These are phyloP conservation scores for Chionodraco myersi DNA, from an alignment of 2,113 vertebrate species.

Conservation along the genomic window DNA sequence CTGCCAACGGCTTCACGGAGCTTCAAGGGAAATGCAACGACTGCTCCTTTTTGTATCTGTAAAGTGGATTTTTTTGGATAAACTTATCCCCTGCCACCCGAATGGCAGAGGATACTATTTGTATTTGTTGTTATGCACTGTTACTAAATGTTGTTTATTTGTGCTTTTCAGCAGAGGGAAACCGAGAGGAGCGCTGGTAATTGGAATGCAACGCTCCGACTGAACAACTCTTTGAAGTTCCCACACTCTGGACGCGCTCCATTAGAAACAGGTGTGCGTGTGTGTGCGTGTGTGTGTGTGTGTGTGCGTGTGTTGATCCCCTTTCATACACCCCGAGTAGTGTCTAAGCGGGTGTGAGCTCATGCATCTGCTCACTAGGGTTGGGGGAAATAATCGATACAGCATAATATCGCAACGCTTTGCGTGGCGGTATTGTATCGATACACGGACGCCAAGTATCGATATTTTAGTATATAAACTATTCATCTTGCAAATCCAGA, in stretches of 20 bases:
- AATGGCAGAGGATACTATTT: no score
- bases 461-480: no score
- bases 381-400: no score
- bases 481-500: no score
- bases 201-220: slow-evolving; percentile 68
- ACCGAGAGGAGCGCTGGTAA: slow-evolving; percentile 16
- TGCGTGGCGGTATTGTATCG: no score
- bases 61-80: neutral
- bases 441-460: no score
- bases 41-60: neutral
- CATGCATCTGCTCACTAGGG: slow-evolving; percentile 2
- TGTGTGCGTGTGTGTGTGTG: slow-evolving; percentile 39
- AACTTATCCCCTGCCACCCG: no score
- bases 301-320: slow-evolving; percentile 13
- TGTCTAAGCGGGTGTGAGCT: neutral
- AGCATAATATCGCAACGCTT: no score
- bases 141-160: no score
- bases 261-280: slow-evolving; percentile 72
- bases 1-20: neutral
- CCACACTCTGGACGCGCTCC: slow-evolving; percentile 58
- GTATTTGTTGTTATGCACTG: no score
- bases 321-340: neutral
- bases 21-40: neutral
- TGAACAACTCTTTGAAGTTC: slow-evolving; percentile 66
- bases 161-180: slow-evolving; percentile 17